Percentiles rank a stretch among this genome's conserved stretches.
phyloP scores from a whole-genome alignment of 2,113 vertebrate genomes.

The Arenaria interpres region DNA sequence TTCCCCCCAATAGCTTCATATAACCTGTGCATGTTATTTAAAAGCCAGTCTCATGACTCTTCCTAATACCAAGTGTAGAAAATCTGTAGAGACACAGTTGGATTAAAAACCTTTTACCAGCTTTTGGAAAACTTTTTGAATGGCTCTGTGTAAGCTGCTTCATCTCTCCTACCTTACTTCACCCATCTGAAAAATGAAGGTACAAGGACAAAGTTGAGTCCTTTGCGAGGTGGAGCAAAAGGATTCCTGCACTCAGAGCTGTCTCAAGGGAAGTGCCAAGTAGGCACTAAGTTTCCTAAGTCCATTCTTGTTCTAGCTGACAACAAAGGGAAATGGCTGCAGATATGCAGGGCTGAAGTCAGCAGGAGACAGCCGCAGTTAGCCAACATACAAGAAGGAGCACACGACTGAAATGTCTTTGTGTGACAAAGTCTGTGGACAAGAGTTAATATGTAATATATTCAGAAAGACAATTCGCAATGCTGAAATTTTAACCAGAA shows the following conservation, averaged over 20 bases:
- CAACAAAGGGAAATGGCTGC: background rate
- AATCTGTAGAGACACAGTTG: background rate
- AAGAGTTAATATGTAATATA: background rate
- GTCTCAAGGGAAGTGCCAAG: background rate
- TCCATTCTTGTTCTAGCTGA: accelerated
- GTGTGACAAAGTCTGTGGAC: background rate
- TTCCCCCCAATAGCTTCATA: background rate
- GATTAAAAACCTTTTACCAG: background rate
- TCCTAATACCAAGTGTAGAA: background rate
- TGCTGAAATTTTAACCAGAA: background rate
- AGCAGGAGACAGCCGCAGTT: background rate
- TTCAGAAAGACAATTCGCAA: background rate
- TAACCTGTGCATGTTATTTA: background rate
- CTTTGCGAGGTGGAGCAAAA: background rate
- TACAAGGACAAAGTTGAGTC: background rate
- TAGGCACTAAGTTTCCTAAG: background rate
- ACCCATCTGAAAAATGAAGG: background rate
- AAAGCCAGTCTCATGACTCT: background rate
- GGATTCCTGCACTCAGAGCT: background rate
- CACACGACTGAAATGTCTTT: background rate
- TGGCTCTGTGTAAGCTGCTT: background rate
- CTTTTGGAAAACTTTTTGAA: background rate
- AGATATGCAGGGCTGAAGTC: background rate
- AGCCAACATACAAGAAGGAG: accelerated
- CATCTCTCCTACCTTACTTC: background rate